Evolutionary conservation across 2,113 vertebrate genomes (phyloP), one percentile per base, ranked within the genome.

Genomic region (Ammodramus savannarum): DNA sequence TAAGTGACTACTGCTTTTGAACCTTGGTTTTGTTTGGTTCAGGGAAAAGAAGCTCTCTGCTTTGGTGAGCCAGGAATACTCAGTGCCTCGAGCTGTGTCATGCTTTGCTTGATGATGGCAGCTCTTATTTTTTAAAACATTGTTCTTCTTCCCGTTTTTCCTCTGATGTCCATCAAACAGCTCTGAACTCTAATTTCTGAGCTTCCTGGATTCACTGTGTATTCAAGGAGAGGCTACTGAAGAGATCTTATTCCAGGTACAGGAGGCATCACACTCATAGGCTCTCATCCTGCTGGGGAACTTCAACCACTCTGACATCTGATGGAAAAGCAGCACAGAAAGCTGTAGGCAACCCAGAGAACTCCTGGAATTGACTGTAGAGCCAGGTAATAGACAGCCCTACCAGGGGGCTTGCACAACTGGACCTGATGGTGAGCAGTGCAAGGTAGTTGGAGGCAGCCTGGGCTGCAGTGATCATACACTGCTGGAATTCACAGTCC

Each of bases 21-120:
- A 6, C 7, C 27, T 31, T 55, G 17, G 2, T 51, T 58, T 81
- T 87, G 3, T 62, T 84, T 0, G 0, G 3, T 48, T 80, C 57
- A 68, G 31, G 27, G 41, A 51, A 75, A 88, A 79, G 49, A 22
- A 82, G 9, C 0, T n/a, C 13, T 41, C n/a, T 36, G 18, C 16
- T 11, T 54, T 69, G 15, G 52, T 11, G 62, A 48, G 7, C 21
- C 16, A 84, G 48, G 44, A 65, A 46, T 27, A 46, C 9, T 62
- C 25, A 32, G 31, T 44, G 39, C 29, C 48, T 59, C 43, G 18
- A 69, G 25, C 23, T 52, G n/a, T 80, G 32, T 19, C 6, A 21
- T 55, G 32, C 3, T 67, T 77, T 23, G 16, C 18, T 94, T 65
- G 38, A 74, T 58, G 54, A 66, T 3, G 5, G 7, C 59, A 82